A percentile compares a stretch with the other conserved stretches of the same genome.
Conservation (phyloP, 1,140 invertebrate genomes). For the Agraylea sexmaculata region DNA sequence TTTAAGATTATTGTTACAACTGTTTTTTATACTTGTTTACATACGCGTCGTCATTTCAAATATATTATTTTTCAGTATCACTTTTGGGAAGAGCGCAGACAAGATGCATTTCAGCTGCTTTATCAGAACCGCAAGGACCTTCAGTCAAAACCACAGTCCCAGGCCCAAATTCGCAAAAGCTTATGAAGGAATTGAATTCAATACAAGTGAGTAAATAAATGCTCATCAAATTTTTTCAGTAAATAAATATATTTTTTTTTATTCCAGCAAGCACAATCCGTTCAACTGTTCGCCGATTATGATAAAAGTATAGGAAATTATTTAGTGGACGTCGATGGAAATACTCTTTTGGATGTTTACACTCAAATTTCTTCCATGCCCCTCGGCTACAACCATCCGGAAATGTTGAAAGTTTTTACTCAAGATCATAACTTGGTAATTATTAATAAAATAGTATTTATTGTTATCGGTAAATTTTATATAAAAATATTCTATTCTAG, state of each 20-base stretch:
- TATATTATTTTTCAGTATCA: slow-evolving; percentile 13
- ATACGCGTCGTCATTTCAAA: no score
- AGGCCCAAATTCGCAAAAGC: slow-evolving; percentile 49
- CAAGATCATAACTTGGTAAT: slow-evolving; percentile 59
- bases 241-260: slow-evolving; percentile 9
- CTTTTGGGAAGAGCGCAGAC: slow-evolving; percentile 5
- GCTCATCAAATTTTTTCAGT: neutral
- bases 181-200: slow-evolving; percentile 42
- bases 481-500: slow-evolving; percentile 42
- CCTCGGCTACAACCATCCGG: slow-evolving; percentile 93
- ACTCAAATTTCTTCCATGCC: slow-evolving; percentile 97
- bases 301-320: slow-evolving; percentile 92
- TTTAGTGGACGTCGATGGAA: slow-evolving; percentile 91
- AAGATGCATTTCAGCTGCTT: slow-evolving; percentile 12
- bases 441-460: no score
- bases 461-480: no score
- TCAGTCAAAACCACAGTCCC: slow-evolving; percentile 48
- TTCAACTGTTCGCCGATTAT: slow-evolving; percentile 92
- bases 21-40: no score
- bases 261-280: slow-evolving; percentile 59
- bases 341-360: slow-evolving; percentile 80
- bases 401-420: slow-evolving; percentile 62
- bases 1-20: no score
- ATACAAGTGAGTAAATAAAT: slow-evolving; percentile 28
- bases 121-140: slow-evolving; percentile 48